These are phyloP conservation scores for Ptilodon capucinus DNA, from an alignment of 2,888 invertebrate genomes.

Conservation along the genomic window DNA sequence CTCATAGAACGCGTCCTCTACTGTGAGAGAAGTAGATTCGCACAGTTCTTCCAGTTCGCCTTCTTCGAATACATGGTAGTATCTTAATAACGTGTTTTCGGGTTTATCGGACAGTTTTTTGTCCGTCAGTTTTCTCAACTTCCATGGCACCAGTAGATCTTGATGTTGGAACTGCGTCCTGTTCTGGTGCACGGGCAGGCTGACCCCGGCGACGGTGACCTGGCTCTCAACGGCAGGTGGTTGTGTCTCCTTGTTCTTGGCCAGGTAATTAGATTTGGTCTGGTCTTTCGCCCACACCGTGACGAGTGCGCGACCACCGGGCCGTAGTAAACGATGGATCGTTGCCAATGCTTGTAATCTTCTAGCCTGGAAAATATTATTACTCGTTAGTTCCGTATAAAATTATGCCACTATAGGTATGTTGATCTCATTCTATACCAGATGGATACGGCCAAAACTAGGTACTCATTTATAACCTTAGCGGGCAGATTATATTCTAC, in stretches of 20 bases:
- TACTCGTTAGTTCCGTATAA: no score
- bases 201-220: constrained; percentile 49
- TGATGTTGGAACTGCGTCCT: constrained; percentile 94
- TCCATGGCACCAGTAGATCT: constrained; percentile 98
- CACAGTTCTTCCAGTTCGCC: constrained; percentile 89
- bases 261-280: constrained; percentile 79
- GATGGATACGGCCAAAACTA: no score
- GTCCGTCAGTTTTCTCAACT: constrained; percentile 76
- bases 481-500: no score
- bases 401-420: no score
- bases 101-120: constrained; percentile 57
- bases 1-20: constrained; percentile 92
- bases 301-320: constrained; percentile 90
- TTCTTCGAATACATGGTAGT: constrained; percentile 96
- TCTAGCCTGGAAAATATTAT: constrained; percentile 78
- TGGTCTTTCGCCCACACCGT: constrained; percentile 99
- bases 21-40: constrained; percentile 70
- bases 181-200: constrained; percentile 93
- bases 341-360: constrained; percentile 89
- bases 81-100: constrained; percentile 87
- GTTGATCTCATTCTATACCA: no score
- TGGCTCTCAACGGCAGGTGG: constrained; percentile 35
- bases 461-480: no score
- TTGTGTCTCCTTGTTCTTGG: constrained; percentile 43
- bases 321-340: constrained; percentile 87